Evolutionary conservation across 2,888 invertebrate species (phyloP).

Genomic region (Campopleginae sp.): DNA sequence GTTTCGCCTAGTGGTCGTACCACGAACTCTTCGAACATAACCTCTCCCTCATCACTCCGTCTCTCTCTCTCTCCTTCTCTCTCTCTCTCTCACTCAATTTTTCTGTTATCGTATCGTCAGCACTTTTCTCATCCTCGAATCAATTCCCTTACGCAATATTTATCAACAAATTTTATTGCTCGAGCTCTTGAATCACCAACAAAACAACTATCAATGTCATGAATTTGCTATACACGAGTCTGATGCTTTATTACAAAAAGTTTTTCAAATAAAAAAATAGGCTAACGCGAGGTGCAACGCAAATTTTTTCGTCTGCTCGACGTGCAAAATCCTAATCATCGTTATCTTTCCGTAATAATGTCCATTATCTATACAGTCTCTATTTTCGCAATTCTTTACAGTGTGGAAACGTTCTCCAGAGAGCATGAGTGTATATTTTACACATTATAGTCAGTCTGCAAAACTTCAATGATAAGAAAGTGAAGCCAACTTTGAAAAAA

Average conservation of each 20-base stretch:
- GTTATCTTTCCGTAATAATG: background rate
- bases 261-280: background rate
- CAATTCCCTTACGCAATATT: background rate
- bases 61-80: background rate
- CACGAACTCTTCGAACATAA: slow-evolving; percentile 34
- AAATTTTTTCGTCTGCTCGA: background rate
- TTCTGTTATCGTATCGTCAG: slow-evolving; percentile 2
- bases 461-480: too few relatives aligned
- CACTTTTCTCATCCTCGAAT: background rate
- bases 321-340: background rate
- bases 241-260: background rate
- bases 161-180: background rate
- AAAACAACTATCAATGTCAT: background rate
- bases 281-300: background rate
- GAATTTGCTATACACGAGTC: background rate
- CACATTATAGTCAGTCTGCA: too few relatives aligned
- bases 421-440: background rate
- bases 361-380: background rate
- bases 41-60: background rate
- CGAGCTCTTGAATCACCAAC: background rate
- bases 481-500: too few relatives aligned
- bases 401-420: background rate
- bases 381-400: background rate
- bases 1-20: slow-evolving; percentile 69
- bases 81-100: background rate